Conservation (phyloP, 2,797 vertebrate species). For the Aythya fuligula region DNA sequence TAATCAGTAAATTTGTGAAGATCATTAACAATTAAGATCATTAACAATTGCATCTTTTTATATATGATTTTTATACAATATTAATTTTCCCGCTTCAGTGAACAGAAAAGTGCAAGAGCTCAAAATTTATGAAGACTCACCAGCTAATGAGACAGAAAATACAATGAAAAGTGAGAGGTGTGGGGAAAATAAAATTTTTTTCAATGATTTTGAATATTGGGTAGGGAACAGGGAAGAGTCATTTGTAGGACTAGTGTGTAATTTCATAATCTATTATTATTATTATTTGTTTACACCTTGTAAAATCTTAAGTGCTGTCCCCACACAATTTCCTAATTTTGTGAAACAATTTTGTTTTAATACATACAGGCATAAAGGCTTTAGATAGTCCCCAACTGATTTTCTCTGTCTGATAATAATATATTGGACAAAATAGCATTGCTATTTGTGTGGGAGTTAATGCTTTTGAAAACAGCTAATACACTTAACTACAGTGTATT, state of each 20-base stretch:
- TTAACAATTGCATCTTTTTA: constrained; percentile 32
- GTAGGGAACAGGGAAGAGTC: constrained; percentile 10
- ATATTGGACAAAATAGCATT: constrained; percentile 62
- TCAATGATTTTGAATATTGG: background rate
- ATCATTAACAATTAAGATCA: background rate
- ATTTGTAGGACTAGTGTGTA: background rate
- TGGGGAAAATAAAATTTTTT: background rate
- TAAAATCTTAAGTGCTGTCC: constrained; percentile 48
- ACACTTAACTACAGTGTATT: constrained; percentile 68
- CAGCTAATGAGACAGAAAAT: background rate
- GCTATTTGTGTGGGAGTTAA: constrained; percentile 74
- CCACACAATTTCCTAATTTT: constrained; percentile 54
- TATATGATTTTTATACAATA: constrained; percentile 14
- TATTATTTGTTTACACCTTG: constrained; percentile 50
- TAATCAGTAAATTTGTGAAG: constrained; percentile 10
- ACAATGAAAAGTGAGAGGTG: background rate
- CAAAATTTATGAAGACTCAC: background rate
- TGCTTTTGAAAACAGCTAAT: constrained; percentile 76
- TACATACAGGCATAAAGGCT: constrained; percentile 56
- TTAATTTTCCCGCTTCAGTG: constrained; percentile 6
- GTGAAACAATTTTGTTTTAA: constrained; percentile 62
- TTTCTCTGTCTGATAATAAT: constrained; percentile 69
- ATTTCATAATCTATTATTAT: constrained; percentile 17
- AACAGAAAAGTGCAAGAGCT: background rate
- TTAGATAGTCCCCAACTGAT: constrained; percentile 62